Percentiles rank a stretch among this genome's conserved stretches.
Conservation (phyloP, 2,888 invertebrate genomes). For the Petrophora chlorosata region DNA sequence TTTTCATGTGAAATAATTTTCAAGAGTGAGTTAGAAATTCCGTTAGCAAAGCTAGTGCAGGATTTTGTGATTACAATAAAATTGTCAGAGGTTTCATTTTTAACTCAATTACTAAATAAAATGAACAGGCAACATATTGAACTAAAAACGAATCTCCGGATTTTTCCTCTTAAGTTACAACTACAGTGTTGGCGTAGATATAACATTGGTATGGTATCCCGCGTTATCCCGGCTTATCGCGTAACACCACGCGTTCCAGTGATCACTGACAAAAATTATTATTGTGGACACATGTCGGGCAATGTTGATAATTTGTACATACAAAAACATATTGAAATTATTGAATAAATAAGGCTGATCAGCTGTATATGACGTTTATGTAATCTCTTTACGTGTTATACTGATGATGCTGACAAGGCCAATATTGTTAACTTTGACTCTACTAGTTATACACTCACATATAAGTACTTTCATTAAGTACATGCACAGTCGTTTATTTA, state of each 20-base stretch:
- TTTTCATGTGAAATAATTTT: background rate
- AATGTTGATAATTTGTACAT: background rate
- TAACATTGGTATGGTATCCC: constrained; percentile 4
- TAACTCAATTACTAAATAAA: too few relatives aligned
- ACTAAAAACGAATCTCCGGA: too few relatives aligned
- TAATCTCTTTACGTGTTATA: too few relatives aligned
- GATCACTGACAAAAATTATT: constrained; percentile 14
- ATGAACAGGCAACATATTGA: too few relatives aligned
- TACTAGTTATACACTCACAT: too few relatives aligned
- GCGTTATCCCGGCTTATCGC: constrained; percentile 10
- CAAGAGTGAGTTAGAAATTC: background rate
- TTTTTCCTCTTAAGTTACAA: too few relatives aligned
- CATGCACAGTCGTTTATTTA: background rate
- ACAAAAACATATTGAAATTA: background rate
- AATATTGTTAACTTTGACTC: too few relatives aligned
- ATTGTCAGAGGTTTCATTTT: too few relatives aligned
- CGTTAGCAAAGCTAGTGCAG: background rate
- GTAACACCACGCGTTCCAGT: constrained; percentile 1
- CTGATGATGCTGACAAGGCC: too few relatives aligned
- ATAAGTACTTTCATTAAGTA: too few relatives aligned
- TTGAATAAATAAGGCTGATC: too few relatives aligned
- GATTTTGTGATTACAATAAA: background rate
- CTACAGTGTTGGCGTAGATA: background rate
- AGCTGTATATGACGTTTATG: too few relatives aligned
- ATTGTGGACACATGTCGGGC: constrained; percentile 1